Evolutionary conservation across 1,140 invertebrate genomes (phyloP).

Genomic region (Formica selysi): DNA sequence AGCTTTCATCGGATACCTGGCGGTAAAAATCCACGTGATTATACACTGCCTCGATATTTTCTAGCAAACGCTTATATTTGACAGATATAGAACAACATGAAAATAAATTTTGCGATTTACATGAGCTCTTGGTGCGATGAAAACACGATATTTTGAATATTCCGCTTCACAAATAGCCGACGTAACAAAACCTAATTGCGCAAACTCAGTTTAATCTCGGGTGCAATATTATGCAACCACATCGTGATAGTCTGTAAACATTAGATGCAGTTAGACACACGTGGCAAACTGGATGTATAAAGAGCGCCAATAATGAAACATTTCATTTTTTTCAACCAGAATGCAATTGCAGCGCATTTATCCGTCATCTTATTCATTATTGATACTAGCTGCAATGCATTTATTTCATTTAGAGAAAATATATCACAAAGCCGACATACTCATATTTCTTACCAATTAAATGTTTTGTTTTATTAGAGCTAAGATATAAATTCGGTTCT

Average conservation of each 20-base stretch:
- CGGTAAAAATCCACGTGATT: neutral
- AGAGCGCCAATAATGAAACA: neutral
- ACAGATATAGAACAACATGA: constrained; percentile 29
- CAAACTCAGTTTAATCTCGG: constrained; percentile 40
- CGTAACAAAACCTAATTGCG: constrained; percentile 45
- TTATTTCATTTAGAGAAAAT: too few relatives aligned
- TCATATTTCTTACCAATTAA: too few relatives aligned
- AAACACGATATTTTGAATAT: constrained; percentile 46
- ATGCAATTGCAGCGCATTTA: neutral
- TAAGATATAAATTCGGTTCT: too few relatives aligned
- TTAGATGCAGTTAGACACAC: constrained; percentile 21
- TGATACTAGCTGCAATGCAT: neutral
- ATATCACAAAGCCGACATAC: too few relatives aligned
- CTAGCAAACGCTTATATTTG: constrained; percentile 18
- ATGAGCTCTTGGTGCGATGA: constrained; percentile 14
- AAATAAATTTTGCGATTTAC: constrained; percentile 45
- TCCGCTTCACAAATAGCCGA: neutral
- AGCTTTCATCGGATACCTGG: neutral
- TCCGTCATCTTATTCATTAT: neutral
- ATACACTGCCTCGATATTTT: constrained; percentile 22
- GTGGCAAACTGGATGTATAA: constrained; percentile 11
- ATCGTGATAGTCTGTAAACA: neutral
- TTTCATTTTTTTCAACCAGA: neutral
- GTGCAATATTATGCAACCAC: constrained; percentile 23
- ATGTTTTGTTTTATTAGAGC: too few relatives aligned